Evolutionary conservation across 2,888 invertebrate species (phyloP), one percentile per base, ranked within the genome.

Genomic region (Piscicola geometra): DNA sequence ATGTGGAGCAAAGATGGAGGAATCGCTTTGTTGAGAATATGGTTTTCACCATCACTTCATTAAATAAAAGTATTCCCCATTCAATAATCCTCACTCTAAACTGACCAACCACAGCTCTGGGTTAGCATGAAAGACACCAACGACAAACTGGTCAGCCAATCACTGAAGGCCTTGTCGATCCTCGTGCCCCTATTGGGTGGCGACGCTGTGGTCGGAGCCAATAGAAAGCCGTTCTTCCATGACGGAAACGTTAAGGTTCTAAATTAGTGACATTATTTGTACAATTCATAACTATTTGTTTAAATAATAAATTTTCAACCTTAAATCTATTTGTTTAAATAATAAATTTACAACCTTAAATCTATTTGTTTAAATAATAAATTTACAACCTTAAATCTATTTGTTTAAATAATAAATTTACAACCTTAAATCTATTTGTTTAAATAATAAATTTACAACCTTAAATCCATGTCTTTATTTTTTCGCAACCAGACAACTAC

Each of bases 111-210:
- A 32, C 41, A 77, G 90, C 86, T 94, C 73, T 87, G 94, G 56
- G 88, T 93, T 50, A 94, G 94, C 1, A 91, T 95, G 80, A 91
- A 92, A 84, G 94, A 95, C 83, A 90, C 90, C 0, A 91, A 93
- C 85, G 93, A 94, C 84, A 88, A 88, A 75, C 86, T 95, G 78
- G 94, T 94, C 0, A 89, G 91, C 35, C 90, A 90, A 77, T 94
- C 94, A 18, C 86, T 95, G 71, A 89, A 90, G 76, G 91, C 92
- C 74, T 86, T 95, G 76, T 93, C 94, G 76, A 91, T 92, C 82
- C 86, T 95, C 76, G 91, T 95, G 33, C 92, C 93, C 0, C 89
- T 94, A 78, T 87, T 93, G 73, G 94, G 95, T 21, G 91, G 93
- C 21, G 88, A 90, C n/a, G 88, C 90, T 30, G 93, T 95, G 0